Conservation (phyloP, 2,797 vertebrate species). For the Sebastes minor region DNA sequence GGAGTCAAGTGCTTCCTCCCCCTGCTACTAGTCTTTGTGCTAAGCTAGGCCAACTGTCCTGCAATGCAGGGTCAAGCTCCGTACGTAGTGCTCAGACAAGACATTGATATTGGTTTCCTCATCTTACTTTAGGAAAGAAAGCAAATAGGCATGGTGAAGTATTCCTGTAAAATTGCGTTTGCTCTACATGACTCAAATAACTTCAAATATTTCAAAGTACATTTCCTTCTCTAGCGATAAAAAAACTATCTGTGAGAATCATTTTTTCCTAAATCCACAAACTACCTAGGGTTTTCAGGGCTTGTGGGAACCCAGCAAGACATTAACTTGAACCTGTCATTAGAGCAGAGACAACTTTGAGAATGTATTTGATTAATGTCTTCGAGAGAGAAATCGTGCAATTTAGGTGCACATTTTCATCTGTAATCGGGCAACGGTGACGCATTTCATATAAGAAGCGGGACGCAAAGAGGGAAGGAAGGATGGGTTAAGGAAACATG, state of each 20-base stretch:
- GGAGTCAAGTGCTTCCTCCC: not conserved
- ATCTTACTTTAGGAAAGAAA: not conserved
- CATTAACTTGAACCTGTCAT: not conserved
- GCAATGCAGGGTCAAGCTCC: no score
- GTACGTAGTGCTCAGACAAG: not conserved
- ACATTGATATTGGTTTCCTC: not conserved
- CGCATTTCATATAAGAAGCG: slow-evolving; percentile 14
- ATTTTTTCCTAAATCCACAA: not conserved
- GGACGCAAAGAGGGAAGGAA: not conserved
- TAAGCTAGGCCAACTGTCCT: not conserved
- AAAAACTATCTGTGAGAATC: not conserved
- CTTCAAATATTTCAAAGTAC: not conserved
- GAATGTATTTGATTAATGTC: not conserved
- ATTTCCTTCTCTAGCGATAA: not conserved
- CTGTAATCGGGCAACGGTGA: not conserved
- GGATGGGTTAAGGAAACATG: slow-evolving; percentile 9
- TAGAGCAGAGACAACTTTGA: not conserved
- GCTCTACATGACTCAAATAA: not conserved
- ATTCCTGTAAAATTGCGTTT: not conserved
- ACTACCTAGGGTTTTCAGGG: not conserved
- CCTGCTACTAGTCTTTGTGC: not conserved
- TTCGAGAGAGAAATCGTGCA: not conserved
- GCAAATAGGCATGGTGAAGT: not conserved
- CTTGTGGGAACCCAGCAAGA: not conserved
- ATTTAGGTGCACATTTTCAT: not conserved